Conservation (phyloP, 2,797 vertebrate species). For the Schizopygopsis pylzovi region DNA sequence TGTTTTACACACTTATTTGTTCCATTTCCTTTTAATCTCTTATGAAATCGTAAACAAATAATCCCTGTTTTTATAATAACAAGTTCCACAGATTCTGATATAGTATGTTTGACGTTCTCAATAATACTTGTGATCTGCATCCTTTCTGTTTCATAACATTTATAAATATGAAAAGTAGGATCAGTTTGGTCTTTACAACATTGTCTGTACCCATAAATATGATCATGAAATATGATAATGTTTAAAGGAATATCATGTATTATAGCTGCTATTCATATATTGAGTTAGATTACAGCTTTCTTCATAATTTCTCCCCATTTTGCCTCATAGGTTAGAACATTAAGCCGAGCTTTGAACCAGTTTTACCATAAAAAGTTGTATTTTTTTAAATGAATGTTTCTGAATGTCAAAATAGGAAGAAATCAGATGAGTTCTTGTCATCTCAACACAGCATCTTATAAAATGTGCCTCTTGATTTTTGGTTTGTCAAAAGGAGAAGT, state of each 20-base stretch:
- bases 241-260: background rate
- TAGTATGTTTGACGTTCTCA: background rate
- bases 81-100: background rate
- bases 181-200: background rate
- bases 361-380: background rate
- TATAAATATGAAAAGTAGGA: too few relatives aligned
- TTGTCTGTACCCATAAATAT: too few relatives aligned
- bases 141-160: background rate
- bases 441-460: background rate
- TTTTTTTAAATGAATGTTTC: background rate
- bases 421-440: background rate
- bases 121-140: background rate
- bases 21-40: background rate
- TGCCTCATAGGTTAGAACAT: background rate
- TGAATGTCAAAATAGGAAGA: background rate
- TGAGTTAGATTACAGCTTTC: background rate
- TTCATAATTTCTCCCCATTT: background rate
- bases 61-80: background rate
- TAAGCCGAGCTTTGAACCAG: background rate
- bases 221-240: too few relatives aligned
- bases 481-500: background rate
- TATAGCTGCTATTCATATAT: background rate
- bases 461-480: background rate
- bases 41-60: background rate
- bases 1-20: background rate